A percentile compares a stretch with the other conserved stretches of the same genome.
Conservation (phyloP, 2,797 vertebrate species). For the Pangasius larnaudii region DNA sequence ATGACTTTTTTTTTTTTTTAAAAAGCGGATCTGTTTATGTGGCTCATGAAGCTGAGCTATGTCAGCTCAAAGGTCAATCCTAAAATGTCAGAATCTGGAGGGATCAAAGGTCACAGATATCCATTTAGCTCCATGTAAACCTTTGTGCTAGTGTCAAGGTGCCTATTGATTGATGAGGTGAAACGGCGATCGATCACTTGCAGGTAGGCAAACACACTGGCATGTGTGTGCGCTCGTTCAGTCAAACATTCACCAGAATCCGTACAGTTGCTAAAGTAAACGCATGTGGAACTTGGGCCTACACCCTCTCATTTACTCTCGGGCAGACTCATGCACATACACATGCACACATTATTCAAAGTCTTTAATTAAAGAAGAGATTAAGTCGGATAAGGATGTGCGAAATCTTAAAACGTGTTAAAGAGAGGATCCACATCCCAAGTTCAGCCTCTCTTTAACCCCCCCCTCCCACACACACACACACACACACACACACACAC, state of each 20-base stretch:
- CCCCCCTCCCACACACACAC: conserved; percentile 30
- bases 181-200: conserved; percentile 59
- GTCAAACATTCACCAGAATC: conserved; percentile 23
- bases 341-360: conserved; percentile 10
- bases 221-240: conserved; percentile 4
- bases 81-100: conserved; percentile 67
- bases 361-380: conserved; percentile 60
- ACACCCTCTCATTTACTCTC: conserved; percentile 34
- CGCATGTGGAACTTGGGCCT: not conserved
- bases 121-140: conserved; percentile 62
- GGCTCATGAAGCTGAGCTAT: conserved; percentile 38
- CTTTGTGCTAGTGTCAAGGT: conserved; percentile 62
- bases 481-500: conserved; percentile 29
- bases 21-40: conserved; percentile 40
- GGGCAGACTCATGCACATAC: not conserved
- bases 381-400: conserved; percentile 42
- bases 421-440: conserved; percentile 51
- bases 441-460: conserved; percentile 54
- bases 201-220: conserved; percentile 37
- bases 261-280: not conserved
- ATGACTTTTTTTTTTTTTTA: conserved; percentile 15
- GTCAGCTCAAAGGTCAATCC: conserved; percentile 65
- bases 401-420: conserved; percentile 45
- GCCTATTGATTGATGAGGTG: conserved; percentile 66
- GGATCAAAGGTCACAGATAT: conserved; percentile 62